A percentile compares a stretch with the other conserved stretches of the same genome.
Evolutionary conservation across 2,113 vertebrate genomes (phyloP).

Genomic region (Tragelaphus buxtoni): DNA sequence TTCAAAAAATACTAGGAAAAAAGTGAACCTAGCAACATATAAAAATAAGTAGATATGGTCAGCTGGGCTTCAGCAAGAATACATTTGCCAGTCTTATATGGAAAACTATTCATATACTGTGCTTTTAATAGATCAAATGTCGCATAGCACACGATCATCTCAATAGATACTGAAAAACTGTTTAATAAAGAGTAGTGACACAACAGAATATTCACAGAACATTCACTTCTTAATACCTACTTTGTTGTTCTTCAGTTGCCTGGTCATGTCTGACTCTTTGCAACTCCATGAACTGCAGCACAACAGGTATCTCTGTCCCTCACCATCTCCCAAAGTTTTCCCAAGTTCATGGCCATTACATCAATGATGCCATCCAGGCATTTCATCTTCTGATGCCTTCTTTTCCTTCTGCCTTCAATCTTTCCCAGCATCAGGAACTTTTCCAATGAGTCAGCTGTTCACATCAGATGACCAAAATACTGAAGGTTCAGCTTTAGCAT

Average conservation of each 20-base stretch:
- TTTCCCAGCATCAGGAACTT: neutral
- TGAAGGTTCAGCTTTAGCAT: neutral
- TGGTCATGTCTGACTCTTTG: neutral
- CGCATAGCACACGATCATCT: neutral
- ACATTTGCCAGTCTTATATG: neutral
- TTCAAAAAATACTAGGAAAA: neutral
- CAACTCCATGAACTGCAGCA: neutral
- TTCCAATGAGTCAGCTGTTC: neutral
- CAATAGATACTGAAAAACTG: neutral
- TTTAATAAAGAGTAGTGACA: neutral
- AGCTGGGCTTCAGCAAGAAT: neutral
- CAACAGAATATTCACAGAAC: neutral
- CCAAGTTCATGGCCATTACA: neutral
- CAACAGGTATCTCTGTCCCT: neutral
- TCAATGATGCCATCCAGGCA: neutral
- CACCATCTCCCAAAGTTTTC: neutral
- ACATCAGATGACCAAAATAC: neutral
- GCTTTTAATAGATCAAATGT: neutral
- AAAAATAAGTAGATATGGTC: neutral
- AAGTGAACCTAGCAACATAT: neutral
- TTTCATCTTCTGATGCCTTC: neutral
- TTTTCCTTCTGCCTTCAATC: neutral
- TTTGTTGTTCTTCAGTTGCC: neutral
- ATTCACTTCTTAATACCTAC: neutral
- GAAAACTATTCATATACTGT: neutral